Base-by-base conservation (phyloP, 2,113 vertebrate genomes). In the Pogona vitticeps region DNA sequence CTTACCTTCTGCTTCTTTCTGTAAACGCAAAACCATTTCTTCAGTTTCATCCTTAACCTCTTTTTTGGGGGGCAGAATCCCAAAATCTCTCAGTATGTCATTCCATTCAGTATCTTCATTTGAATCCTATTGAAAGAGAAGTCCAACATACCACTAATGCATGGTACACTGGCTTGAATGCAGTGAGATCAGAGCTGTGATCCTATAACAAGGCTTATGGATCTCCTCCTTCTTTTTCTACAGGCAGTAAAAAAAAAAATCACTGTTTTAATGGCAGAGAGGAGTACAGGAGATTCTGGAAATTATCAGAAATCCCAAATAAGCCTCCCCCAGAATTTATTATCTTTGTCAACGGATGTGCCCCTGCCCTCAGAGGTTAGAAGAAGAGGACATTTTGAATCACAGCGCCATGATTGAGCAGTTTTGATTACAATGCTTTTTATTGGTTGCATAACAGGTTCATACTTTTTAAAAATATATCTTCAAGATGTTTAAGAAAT, bases 41-140 rank as follows among this genome's bases (percentile, higher is more conserved):
- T 96, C 95, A 76, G 26, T 88, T 95, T 96, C 92, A 91, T 95
- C 95, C 91, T 96, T 92, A 1, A 61, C 61, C 67, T 95, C 90
- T 94, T 95, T 91, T 95, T 97, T 96, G 42, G 94, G 94, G 90
- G 95, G 95, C 91, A 96, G 91, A 91, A 96, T 94, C 83, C 94
- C 94, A 92, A 96, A 97, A 76, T 93, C 46, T 93, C 95, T 95
- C 65, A 92, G 86, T 83, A 93, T 88, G 12, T 96, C 96, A 88
- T 96, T 96, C 95, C 95, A 94, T 88, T 96, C 94, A 46, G 94
- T 96, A 79, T 94, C 96, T 96, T 96, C 95, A 85, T 96, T 95
- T 88, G 95, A 95, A 91, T 96, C 93, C 96, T 96, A 85, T 81
- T 88, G 80, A 73, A 79, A 61, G 21, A 82, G 13, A 87, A n/a